Evolutionary conservation across 2,888 invertebrate species (phyloP), one percentile per base, ranked within the genome.

Genomic region (Atherix ibis): DNA sequence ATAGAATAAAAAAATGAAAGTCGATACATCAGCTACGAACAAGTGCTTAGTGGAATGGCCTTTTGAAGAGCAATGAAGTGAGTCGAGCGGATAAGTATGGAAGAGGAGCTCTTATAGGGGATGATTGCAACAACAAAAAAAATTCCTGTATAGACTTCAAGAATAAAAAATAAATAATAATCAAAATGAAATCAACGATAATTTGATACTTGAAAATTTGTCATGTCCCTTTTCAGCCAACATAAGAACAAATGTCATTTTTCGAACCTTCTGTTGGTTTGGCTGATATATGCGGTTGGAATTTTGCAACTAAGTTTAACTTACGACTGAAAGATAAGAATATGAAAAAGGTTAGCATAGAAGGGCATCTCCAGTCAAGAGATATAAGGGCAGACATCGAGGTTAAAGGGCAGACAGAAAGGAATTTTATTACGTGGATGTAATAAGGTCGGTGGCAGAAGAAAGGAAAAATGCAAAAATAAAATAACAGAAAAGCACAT

Each of bases 201-300:
- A 40, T 38, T 38, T 40, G 37, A 34, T 40, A 36, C 38, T 40
- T 36, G 40, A 38, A 28, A 40, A 40, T 40, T 29, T 40, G 40
- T 38, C 36, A 26, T 34, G 18, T 34, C 19, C 35, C 31, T 27
- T 27, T 29, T 6, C n/a, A n/a, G n/a, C n/a, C n/a, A n/a, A n/a
- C n/a, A n/a, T n/a, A n/a, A n/a, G n/a, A 28, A 8, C 22, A 22
- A 22, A 22, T 8, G 6, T 22, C 10, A 10, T 22, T 8, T 10
- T 8, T 22, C 6, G 22, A 22, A 22, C 22, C 6, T 22, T 10
- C 10, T 22, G 6, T 6, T 22, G 22, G 22, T 8, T 22, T 22
- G 22, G 10, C 6, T 22, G 22, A 6, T 22, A 22, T 8, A 10
- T 10, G n/a, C n/a, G n/a, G n/a, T n/a, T n/a, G n/a, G n/a, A n/a